phyloP scores from a whole-genome alignment of 2,888 invertebrate genomes.

The Gastracanthus pulcherrimus region DNA sequence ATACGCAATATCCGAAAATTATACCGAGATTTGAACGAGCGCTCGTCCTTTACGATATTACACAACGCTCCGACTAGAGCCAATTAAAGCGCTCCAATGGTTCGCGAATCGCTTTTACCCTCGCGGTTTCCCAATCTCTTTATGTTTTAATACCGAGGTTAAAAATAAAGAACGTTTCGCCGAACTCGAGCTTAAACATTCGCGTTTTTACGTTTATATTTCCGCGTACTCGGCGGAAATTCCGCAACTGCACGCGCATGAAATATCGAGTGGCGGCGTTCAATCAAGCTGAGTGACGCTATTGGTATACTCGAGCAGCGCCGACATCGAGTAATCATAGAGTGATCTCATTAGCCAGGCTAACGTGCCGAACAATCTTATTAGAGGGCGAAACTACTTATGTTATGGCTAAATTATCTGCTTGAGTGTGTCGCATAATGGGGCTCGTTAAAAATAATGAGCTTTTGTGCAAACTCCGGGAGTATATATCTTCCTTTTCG shows the following conservation, averaged over 20 bases:
- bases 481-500: neutral
- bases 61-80: no score
- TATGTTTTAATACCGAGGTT: neutral
- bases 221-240: neutral
- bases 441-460: slow-evolving; percentile 2
- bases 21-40: no score
- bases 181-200: neutral
- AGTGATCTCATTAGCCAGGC: slow-evolving; percentile 62
- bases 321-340: slow-evolving; percentile 55
- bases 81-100: no score
- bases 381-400: slow-evolving; percentile 56
- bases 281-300: slow-evolving; percentile 13
- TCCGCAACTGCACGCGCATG: neutral
- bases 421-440: neutral
- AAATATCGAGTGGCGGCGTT: slow-evolving; percentile 17
- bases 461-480: neutral
- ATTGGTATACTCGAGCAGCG: slow-evolving; percentile 1
- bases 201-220: neutral
- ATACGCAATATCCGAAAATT: no score
- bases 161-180: no score
- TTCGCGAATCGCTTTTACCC: no score
- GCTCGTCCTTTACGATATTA: no score
- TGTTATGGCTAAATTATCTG: neutral
- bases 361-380: slow-evolving; percentile 62
- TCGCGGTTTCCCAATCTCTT: neutral